Evolutionary conservation across 2,113 vertebrate genomes (phyloP), one percentile per base, ranked within the genome.

Genomic region (Passer domesticus): DNA sequence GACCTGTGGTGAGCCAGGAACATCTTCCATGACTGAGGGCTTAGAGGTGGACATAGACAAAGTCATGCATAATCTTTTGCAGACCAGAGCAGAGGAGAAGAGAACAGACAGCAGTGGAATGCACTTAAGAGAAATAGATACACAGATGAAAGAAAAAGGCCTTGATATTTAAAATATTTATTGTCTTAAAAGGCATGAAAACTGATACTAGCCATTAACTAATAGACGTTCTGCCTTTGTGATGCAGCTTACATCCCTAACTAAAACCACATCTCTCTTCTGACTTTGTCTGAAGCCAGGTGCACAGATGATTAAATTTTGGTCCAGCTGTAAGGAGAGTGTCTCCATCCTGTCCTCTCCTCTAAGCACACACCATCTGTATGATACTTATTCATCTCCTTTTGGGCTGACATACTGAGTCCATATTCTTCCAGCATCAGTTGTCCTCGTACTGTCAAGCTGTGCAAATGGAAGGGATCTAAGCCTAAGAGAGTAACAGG

Each of bases 101-200:
- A 79, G 84, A 94, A 96, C 87, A 96, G 97, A 95, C 92, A 96
- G 86, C 96, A 96, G 78, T 96, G 97, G 97, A 98, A 98, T 98
- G 97, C 98, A 98, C 97, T 98, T 98, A 98, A 80, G 95, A 98
- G 98, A 98, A 98, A 98, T 97, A 98, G 98, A 98, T 98, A 97
- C 92, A 97, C 96, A 98, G 83, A 97, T 97, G 97, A 97, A 97
- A 97, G 87, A 98, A 98, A 97, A 94, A 95, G 94, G 97, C 98
- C 98, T 98, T 98, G 98, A 99, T 99, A 98, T 98, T 98, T 97
- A 98, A 99, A 99, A 99, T 97, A 98, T 98, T 98, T 98, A 97
- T 98, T 98, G 98, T 98, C 98, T 98, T 98, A 98, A 99, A 98
- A 98, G 98, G 98, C 98, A 98, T 97, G 98, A 99, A 99, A 99